phyloP scores from a whole-genome alignment of 2,888 invertebrate genomes.

The Scelioninae gen. 1 region DNA sequence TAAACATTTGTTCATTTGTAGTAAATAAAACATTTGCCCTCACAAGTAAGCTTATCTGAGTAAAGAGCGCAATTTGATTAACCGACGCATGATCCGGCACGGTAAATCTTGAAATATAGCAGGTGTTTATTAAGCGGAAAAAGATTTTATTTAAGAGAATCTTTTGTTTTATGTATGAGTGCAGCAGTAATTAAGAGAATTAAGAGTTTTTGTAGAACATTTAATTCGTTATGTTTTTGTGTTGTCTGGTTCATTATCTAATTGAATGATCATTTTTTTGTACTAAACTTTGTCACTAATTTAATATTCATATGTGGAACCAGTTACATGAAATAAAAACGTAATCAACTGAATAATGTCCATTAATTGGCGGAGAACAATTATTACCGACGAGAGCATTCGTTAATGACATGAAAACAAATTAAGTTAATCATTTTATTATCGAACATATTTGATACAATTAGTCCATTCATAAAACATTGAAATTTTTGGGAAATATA shows the following conservation, averaged over 20 bases:
- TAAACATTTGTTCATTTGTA: background rate
- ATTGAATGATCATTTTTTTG: conserved; percentile 39
- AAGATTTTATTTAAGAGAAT: conserved; percentile 32
- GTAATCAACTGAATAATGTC: conserved; percentile 21
- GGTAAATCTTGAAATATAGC: conserved; percentile 17
- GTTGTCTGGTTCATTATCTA: conserved; percentile 18
- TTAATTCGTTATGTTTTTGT: conserved; percentile 24
- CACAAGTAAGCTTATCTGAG: conserved; percentile 5
- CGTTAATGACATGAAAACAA: too few species aligned
- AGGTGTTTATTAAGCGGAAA: conserved; percentile 50
- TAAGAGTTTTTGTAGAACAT: conserved; percentile 23
- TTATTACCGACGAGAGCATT: too few species aligned
- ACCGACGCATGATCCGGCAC: conserved; percentile 23
- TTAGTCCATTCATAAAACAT: too few species aligned
- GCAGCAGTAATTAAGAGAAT: conserved; percentile 34
- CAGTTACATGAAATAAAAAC: conserved; percentile 25
- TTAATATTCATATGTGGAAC: conserved; percentile 16
- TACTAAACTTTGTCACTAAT: conserved; percentile 12
- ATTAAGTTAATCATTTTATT: too few species aligned
- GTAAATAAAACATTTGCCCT: background rate
- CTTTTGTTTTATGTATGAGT: conserved; percentile 13
- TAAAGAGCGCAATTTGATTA: conserved; percentile 43
- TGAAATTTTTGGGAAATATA: too few species aligned
- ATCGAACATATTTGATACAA: too few species aligned
- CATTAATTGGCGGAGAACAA: too few species aligned